A percentile compares a stretch with the other conserved stretches of the same genome.
Evolutionary conservation across 2,888 invertebrate genomes (phyloP).

Genomic region (Ceramica pisi): DNA sequence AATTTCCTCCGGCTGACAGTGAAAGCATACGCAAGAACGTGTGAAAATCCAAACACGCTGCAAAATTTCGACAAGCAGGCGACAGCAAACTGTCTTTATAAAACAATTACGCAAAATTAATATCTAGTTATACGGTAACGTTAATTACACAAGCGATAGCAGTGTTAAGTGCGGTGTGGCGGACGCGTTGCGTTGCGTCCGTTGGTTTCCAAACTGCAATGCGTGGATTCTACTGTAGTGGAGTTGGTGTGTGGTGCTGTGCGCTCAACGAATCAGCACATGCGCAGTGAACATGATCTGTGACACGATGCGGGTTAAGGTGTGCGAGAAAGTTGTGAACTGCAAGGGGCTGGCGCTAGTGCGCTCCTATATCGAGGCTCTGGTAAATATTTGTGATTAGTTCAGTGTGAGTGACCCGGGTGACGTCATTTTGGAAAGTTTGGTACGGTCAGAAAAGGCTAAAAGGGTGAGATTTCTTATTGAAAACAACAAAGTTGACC

Average conservation of each 20-base stretch:
- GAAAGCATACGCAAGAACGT: slow-evolving; percentile 50
- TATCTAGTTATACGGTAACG: slow-evolving; percentile 60
- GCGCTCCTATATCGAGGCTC: slow-evolving; percentile 83
- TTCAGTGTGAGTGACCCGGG: slow-evolving; percentile 22
- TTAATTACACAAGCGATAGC: slow-evolving; percentile 61
- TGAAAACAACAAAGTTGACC: neutral
- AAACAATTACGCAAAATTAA: slow-evolving; percentile 53
- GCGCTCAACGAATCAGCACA: slow-evolving; percentile 31
- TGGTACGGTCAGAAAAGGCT: slow-evolving; percentile 10
- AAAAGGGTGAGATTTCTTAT: slow-evolving; percentile 21
- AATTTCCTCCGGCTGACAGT: slow-evolving; percentile 47
- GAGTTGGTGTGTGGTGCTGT: slow-evolving; percentile 36
- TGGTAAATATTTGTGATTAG: slow-evolving; percentile 74
- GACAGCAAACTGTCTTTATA: slow-evolving; percentile 29
- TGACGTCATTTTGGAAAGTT: slow-evolving; percentile 50
- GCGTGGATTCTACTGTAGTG: slow-evolving; percentile 34
- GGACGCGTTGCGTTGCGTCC: slow-evolving; percentile 67
- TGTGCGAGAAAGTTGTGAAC: slow-evolving; percentile 86
- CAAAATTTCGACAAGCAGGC: slow-evolving; percentile 44
- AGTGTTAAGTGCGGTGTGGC: slow-evolving; percentile 63
- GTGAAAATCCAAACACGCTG: slow-evolving; percentile 45
- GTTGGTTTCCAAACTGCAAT: slow-evolving; percentile 59
- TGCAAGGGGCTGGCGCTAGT: slow-evolving; percentile 85
- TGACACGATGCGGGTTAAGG: slow-evolving; percentile 83
- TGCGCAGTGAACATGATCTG: slow-evolving; percentile 78